Base-by-base conservation (phyloP, 2,113 vertebrate genomes). In the Cebidichthys violaceus region DNA sequence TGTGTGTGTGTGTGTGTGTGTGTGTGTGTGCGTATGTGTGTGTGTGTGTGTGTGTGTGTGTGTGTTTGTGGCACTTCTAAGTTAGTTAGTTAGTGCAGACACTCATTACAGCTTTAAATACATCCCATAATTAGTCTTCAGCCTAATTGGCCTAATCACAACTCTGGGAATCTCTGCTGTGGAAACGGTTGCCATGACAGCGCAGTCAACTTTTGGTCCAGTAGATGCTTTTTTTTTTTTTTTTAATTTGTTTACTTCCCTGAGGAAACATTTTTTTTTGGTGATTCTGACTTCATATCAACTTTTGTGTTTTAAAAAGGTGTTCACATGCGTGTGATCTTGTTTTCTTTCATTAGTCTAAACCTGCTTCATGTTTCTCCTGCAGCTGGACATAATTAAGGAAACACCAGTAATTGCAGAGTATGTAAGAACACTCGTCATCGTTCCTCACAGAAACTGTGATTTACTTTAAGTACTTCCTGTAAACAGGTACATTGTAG, bases 61-160 rank as follows among this genome's bases (percentile, higher is more conserved):
- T 57, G 35, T 57, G 54, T 83, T 65, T 74, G 60, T 41, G 70
- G 22, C 29, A 59, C 65, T 24, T 71, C 31, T 33, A 20, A 78
- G 77, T 43, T 22, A 81, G 41, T 80, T 67, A 78, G 83, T 27
- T 24, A 27, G 54, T 54, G 65, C 75, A 90, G 85, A 75, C 91
- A 88, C 81, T 92, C 92, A 90, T 93, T 93, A 86, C 64, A 75
- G 65, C 82, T 95, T 92, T 92, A 93, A 93, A 93, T 94, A 87
- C 83, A 93, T 94, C 92, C 89, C 87, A 88, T 94, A 93, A 94
- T 94, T 91, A 92, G 83, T 85, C 84, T 83, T 69, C 87, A 89
- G 87, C 84, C 89, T 91, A 89, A 92, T 92, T 92, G 79, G 78
- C 74, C 85, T 91, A 93, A 94, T 93, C 89, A 94, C 89, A 92